Evolutionary conservation across 92 coral and sea anemone genomes (phyloP), one percentile per base, ranked within the genome.

Genomic region (Nematostella vectensis): DNA sequence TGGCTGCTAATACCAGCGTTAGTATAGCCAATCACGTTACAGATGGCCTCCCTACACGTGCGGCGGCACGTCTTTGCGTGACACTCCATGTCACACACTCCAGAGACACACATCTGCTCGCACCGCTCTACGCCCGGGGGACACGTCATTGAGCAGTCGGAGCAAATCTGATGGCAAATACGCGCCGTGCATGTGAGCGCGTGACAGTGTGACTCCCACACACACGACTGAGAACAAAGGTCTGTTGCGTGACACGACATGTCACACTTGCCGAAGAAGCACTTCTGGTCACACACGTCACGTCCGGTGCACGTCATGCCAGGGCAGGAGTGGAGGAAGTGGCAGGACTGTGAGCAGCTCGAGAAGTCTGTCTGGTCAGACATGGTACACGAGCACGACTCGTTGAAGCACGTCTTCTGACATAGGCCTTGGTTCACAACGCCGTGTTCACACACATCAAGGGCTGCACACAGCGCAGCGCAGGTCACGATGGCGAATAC

Each of bases 221-320:
- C 79, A 47, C 85, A 78, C 37, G 75, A 57, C 71, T 78, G 85
- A 11, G 74, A 71, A 26, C 85, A 78, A 31, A 52, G 48, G 23
- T 56, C 39, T 24, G 75, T 78, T 12, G 73, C 49, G 11, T 21
- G 37, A 48, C 85, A 78, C 11, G 44, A 31, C 85, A 78, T 78
- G 67, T 66, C 69, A 56, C 85, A 78, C 18, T 61, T 48, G 0
- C 85, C 79, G 17, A 59, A 66, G 23, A 71, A 78, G 57, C 85
- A 78, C 37, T 71, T 62, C 55, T 78, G 85, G 31, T 74, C 54
- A 64, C 85, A 78, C 38, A 67, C 47, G 18, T 78, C 57, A 16
- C 39, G 52, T 4, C 85, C 85, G 29, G 55, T 16, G 16, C 85
- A 78, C 31, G 45, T 28, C 68, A 78, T 78, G 21, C 15, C 4